Evolutionary conservation across 2,888 invertebrate species (phyloP).

Genomic region (Galerucella calmariensis): DNA sequence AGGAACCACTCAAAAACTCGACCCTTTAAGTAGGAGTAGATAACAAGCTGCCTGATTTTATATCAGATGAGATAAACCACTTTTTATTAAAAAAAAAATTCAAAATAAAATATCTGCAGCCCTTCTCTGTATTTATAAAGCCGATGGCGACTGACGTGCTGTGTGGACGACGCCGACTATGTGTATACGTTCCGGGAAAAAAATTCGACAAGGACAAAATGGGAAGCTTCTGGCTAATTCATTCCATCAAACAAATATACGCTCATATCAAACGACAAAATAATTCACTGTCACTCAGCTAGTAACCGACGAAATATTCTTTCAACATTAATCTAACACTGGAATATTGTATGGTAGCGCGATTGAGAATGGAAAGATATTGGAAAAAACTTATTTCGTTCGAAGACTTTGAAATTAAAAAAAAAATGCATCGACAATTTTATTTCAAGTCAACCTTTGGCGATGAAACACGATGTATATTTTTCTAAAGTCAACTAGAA

Average conservation of each 20-base stretch:
- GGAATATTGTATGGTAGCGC: not conserved
- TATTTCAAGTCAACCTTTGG: no score
- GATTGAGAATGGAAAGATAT: not conserved
- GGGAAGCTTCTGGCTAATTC: constrained; percentile 42
- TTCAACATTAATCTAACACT: not conserved
- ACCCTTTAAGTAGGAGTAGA: no score
- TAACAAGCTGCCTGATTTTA: not conserved
- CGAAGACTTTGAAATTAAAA: no score
- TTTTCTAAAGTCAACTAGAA: not conserved
- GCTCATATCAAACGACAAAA: constrained; percentile 43
- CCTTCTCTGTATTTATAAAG: not conserved
- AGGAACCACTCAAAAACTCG: no score
- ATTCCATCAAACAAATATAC: constrained; percentile 44
- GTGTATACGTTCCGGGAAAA: constrained; percentile 16
- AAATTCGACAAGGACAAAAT: constrained; percentile 29
- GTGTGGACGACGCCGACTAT: constrained; percentile 3
- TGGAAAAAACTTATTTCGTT: no score
- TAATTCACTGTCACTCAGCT: constrained; percentile 45
- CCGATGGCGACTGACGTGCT: constrained; percentile 18
- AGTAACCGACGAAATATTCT: constrained; percentile 32
- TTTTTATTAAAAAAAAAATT: not conserved
- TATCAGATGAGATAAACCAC: not conserved
- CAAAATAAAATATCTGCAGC: not conserved
- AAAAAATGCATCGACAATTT: no score
- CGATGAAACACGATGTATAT: no score